phyloP scores from a whole-genome alignment of 2,113 vertebrate genomes.

The Cinclus mexicanus region DNA sequence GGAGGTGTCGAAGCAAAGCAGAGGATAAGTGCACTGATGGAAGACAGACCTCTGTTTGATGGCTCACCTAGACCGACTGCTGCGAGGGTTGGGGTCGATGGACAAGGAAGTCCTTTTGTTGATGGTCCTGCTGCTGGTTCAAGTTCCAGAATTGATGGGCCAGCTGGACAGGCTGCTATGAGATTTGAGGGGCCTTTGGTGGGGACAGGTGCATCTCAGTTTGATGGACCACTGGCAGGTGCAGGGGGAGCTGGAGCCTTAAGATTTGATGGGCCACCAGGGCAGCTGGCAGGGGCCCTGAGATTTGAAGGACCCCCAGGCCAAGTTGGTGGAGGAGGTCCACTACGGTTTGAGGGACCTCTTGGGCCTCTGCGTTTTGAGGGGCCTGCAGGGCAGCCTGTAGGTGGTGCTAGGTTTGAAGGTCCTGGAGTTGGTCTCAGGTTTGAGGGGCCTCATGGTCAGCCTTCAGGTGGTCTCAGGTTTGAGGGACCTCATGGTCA shows the following conservation, averaged over 20 bases:
- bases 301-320: conserved; percentile 78
- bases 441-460: conserved; percentile 83
- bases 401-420: conserved; percentile 80
- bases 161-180: conserved; percentile 71
- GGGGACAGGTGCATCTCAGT: conserved; percentile 70
- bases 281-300: conserved; percentile 73
- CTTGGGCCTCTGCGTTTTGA: conserved; percentile 82
- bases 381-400: conserved; percentile 76
- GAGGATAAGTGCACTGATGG: conserved; percentile 77
- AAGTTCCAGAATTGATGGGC: conserved; percentile 79
- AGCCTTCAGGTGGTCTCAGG: conserved; percentile 79
- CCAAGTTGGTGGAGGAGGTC: conserved; percentile 66
- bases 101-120: conserved; percentile 72
- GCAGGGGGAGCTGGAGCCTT: conserved; percentile 75
- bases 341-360: conserved; percentile 83
- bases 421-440: conserved; percentile 77
- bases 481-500: conserved; percentile 84
- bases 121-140: conserved; percentile 77
- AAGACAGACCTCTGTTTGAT: conserved; percentile 79
- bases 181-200: conserved; percentile 83
- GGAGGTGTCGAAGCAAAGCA: conserved; percentile 82
- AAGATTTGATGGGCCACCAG: conserved; percentile 81
- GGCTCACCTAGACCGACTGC: conserved; percentile 71
- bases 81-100: conserved; percentile 77
- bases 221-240: conserved; percentile 79